Conservation (phyloP, 1,140 invertebrate genomes). For the Diachasmimorpha longicaudata region DNA sequence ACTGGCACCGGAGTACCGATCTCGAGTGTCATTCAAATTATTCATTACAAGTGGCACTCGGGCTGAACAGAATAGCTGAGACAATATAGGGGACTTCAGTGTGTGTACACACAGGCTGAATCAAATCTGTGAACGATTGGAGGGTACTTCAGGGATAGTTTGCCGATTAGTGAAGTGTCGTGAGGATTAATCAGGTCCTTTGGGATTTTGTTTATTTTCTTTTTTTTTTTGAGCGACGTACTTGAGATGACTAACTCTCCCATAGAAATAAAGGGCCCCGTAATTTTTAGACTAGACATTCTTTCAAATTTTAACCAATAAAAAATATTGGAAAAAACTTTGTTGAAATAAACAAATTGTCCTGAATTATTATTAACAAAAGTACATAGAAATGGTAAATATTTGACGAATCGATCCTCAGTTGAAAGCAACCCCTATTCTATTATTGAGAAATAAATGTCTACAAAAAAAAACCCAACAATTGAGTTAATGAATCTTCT, state of each 20-base stretch:
- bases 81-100: not conserved
- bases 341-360: no score
- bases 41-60: not conserved
- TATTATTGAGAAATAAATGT: no score
- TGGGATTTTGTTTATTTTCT: not conserved
- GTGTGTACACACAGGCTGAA: not conserved
- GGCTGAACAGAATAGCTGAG: not conserved
- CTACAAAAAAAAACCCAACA: no score
- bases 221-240: not conserved
- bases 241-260: not conserved
- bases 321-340: no score
- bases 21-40: not conserved
- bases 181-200: conserved; percentile 2
- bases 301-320: no score
- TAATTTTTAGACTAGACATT: no score
- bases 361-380: no score
- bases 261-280: not conserved
- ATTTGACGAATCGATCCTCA: no score
- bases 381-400: no score
- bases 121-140: not conserved
- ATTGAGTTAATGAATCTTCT: no score
- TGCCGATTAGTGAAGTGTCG: conserved; percentile 6
- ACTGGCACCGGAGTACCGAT: not conserved
- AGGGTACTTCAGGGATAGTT: not conserved
- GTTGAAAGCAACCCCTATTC: no score